phyloP scores from a whole-genome alignment of 1,140 invertebrate species.

The Bombus difficillimus region DNA sequence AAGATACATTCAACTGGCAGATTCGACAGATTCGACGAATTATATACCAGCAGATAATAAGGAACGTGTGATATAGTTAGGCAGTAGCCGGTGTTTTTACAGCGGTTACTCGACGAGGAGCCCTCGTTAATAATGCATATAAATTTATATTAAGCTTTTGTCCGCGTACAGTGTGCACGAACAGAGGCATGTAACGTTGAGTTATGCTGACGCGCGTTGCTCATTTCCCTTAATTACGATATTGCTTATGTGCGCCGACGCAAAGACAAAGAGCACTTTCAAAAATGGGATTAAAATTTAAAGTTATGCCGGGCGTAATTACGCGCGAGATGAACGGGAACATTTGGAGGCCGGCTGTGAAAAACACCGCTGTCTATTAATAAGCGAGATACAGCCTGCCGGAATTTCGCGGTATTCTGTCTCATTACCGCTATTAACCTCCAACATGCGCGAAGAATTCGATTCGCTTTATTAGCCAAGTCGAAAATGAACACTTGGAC shows the following conservation, averaged over 20 bases:
- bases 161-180: not conserved
- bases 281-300: constrained; percentile 53
- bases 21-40: too few species aligned
- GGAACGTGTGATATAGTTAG: constrained; percentile 28
- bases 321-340: constrained; percentile 35
- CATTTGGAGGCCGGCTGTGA: not conserved
- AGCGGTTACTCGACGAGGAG: constrained; percentile 20
- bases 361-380: constrained; percentile 16
- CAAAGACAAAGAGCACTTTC: constrained; percentile 42
- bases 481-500: not conserved
- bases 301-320: constrained; percentile 40
- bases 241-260: constrained; percentile 36
- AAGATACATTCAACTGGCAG: too few species aligned
- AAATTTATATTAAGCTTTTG: constrained; percentile 55
- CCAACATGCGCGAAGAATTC: not conserved
- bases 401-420: not conserved
- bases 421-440: not conserved
- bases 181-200: constrained; percentile 27
- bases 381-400: not conserved
- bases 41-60: too few species aligned
- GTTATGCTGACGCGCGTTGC: constrained; percentile 41
- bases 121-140: constrained; percentile 48
- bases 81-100: constrained; percentile 13
- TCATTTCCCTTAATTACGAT: constrained; percentile 56
- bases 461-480: not conserved